A percentile compares a stretch with the other conserved stretches of the same genome.
These are phyloP conservation scores for Danionella dracula DNA, from an alignment of 2,797 vertebrate genomes.

Conservation along the genomic window DNA sequence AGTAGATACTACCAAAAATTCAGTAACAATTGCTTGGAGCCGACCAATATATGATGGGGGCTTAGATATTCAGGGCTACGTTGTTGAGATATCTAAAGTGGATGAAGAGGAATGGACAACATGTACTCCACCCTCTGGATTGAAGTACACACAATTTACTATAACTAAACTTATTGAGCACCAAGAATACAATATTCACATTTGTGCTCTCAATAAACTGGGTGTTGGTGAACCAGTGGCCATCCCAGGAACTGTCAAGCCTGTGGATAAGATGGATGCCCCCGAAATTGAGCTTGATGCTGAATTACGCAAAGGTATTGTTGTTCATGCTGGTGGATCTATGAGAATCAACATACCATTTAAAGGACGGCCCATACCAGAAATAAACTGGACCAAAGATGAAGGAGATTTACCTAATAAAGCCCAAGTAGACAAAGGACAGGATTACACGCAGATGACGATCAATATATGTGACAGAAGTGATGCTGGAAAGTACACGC, in stretches of 20 bases:
- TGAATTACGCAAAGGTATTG: slow-evolving; percentile 89
- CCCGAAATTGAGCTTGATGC: slow-evolving; percentile 94
- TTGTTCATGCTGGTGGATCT: slow-evolving; percentile 88
- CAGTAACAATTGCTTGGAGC: slow-evolving; percentile 83
- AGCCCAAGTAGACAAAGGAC: slow-evolving; percentile 81
- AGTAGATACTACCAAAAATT: slow-evolving; percentile 83
- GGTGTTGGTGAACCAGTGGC: slow-evolving; percentile 88
- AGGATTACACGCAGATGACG: slow-evolving; percentile 86
- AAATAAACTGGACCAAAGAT: slow-evolving; percentile 91
- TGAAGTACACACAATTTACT: slow-evolving; percentile 82
- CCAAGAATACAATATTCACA: slow-evolving; percentile 91
- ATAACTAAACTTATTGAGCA: slow-evolving; percentile 89
- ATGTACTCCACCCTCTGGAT: slow-evolving; percentile 84
- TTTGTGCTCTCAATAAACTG: slow-evolving; percentile 91
- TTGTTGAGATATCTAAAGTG: slow-evolving; percentile 90
- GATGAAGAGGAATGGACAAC: slow-evolving; percentile 96
- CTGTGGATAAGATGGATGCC: slow-evolving; percentile 86
- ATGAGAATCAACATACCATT: slow-evolving; percentile 91
- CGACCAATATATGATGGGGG: slow-evolving; percentile 97
- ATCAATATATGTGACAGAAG: slow-evolving; percentile 92
- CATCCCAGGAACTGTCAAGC: slow-evolving; percentile 85
- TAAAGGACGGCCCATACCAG: slow-evolving; percentile 88
- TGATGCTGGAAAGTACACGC: slow-evolving; percentile 91
- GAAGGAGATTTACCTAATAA: slow-evolving; percentile 86
- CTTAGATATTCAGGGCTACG: slow-evolving; percentile 90